Evolutionary conservation across 1,140 invertebrate species (phyloP).

Genomic region (Eupeodes corollae): DNA sequence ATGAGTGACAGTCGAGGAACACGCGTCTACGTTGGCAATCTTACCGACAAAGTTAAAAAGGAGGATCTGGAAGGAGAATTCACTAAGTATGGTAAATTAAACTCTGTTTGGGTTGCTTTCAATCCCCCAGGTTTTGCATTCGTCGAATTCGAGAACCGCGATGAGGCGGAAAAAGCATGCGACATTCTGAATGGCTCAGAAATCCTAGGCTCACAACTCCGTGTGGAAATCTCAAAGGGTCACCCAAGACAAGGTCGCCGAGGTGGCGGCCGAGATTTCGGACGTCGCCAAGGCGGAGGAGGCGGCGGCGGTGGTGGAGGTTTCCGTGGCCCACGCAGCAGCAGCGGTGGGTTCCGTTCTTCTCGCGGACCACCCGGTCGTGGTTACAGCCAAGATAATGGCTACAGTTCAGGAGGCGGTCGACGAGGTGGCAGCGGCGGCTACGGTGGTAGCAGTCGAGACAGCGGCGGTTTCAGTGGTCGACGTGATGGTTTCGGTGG

Average conservation of each 20-base stretch:
- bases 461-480: slow-evolving; percentile 31
- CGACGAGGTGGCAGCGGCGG: slow-evolving; percentile 34
- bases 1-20: slow-evolving; percentile 47
- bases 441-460: slow-evolving; percentile 22
- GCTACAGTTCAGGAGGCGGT: slow-evolving; percentile 38
- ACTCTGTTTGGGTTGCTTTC: slow-evolving; percentile 91
- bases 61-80: slow-evolving; percentile 78
- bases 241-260: slow-evolving; percentile 45
- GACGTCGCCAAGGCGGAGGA: slow-evolving; percentile 41
- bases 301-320: slow-evolving; percentile 35
- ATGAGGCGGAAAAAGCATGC: slow-evolving; percentile 90
- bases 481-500: slow-evolving; percentile 31
- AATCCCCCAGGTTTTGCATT: slow-evolving; percentile 97
- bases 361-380: slow-evolving; percentile 24
- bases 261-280: slow-evolving; percentile 40
- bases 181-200: slow-evolving; percentile 81
- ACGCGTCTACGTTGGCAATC: slow-evolving; percentile 73
- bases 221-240: slow-evolving; percentile 72
- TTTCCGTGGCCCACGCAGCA: slow-evolving; percentile 32
- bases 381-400: slow-evolving; percentile 34
- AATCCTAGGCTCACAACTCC: slow-evolving; percentile 64
- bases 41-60: slow-evolving; percentile 72
- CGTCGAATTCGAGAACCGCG: slow-evolving; percentile 91
- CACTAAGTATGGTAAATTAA: slow-evolving; percentile 82
- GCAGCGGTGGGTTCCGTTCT: slow-evolving; percentile 3